Evolutionary conservation across 1,140 invertebrate species (phyloP).

Genomic region (Trachymyrmex septentrionalis): DNA sequence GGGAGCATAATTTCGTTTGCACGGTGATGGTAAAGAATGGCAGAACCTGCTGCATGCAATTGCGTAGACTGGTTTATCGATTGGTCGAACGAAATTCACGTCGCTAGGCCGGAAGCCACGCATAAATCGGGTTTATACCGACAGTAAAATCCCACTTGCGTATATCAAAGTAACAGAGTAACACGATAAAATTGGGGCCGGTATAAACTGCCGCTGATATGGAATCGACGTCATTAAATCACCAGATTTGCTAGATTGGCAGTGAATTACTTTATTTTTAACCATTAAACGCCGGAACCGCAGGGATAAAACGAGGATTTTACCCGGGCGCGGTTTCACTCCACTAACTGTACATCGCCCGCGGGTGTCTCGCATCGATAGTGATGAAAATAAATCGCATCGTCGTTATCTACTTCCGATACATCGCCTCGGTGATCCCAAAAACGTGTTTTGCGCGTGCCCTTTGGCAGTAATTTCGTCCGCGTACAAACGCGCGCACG

Average conservation of each 20-base stretch:
- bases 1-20: constrained; percentile 55
- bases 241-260: constrained; percentile 56
- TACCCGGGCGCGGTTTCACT: constrained; percentile 53
- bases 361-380: constrained; percentile 60
- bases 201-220: constrained; percentile 57
- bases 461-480: constrained; percentile 56
- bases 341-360: constrained; percentile 53
- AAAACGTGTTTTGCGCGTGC: constrained; percentile 61
- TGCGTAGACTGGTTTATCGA: constrained; percentile 65
- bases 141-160: constrained; percentile 63
- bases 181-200: constrained; percentile 61
- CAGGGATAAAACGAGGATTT: constrained; percentile 54
- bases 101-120: constrained; percentile 58
- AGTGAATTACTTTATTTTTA: constrained; percentile 66
- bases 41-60: constrained; percentile 49
- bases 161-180: constrained; percentile 60
- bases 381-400: constrained; percentile 65
- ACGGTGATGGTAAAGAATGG: constrained; percentile 61
- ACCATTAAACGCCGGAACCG: constrained; percentile 55
- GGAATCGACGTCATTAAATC: constrained; percentile 59
- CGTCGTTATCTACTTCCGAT: constrained; percentile 62
- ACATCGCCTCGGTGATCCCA: constrained; percentile 58
- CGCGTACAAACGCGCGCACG: constrained; percentile 23
- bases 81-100: constrained; percentile 62
- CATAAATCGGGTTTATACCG: constrained; percentile 71